Base-by-base conservation (phyloP, 2,113 vertebrate genomes). In the Colinus virginianus region DNA sequence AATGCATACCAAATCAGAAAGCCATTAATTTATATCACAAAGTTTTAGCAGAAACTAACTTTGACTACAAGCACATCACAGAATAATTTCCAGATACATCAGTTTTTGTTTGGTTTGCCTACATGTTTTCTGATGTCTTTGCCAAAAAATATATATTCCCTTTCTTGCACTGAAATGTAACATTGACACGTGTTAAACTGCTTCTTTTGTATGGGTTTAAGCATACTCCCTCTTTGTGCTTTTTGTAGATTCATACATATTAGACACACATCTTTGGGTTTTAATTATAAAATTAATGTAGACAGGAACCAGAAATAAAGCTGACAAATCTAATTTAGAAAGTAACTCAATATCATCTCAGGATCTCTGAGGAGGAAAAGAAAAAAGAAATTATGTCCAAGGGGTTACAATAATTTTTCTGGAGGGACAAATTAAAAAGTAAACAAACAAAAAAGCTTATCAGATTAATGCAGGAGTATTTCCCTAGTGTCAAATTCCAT, bases 241-340 rank as follows among this genome's bases (percentile, higher is more conserved):
- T 88, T 93, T 93, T 81, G 71, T 66, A 76, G 82, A 92, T 91
- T 96, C 81, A 84, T 81, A 87, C 71, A 74, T 89, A 95, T 94
- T 97, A 96, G 94, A 96, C 83, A 96, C 95, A 93, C 84, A 80
- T 88, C 81, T 96, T 93, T 95, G 81, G 69, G 85, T 97, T 95
- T 96, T 94, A 97, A 96, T 96, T 96, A 95, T 79, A 64, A 92
- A 96, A 96, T 90, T 95, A 97, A 96, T 87, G 91, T 79, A 90
- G 95, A 95, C 96, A 94, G 55, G 67, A 90, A 90, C 21, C 88
- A 82, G 89, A 83, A 96, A 96, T 90, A 87, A 96, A 92, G 58
- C 91, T 96, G 94, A 95, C 94, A 96, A 92, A 96, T 95, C 84
- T 92, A 92, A 96, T 92, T 96, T 96, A 69, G 48, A 38, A 59